phyloP scores from a whole-genome alignment of 2,888 invertebrate species.

The Clanis bilineata region DNA sequence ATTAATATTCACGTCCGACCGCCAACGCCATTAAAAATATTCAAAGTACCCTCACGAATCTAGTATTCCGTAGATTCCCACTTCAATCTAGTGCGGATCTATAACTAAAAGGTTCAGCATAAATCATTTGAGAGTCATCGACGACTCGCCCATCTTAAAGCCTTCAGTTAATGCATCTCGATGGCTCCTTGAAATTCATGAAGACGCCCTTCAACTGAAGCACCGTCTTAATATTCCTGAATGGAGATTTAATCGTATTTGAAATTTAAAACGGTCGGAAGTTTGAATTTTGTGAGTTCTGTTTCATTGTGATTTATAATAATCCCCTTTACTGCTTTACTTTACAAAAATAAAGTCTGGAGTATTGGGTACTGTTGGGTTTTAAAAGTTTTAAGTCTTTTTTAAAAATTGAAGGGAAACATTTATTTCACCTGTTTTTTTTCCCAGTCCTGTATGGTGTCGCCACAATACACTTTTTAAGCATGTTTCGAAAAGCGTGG shows the following conservation, averaged over 20 bases:
- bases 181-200: constrained; percentile 57
- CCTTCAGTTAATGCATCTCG: constrained; percentile 55
- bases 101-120: constrained; percentile 49
- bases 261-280: constrained; percentile 24
- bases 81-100: constrained; percentile 22
- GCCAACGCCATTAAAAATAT: background rate
- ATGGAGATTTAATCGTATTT: constrained; percentile 30
- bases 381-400: no score
- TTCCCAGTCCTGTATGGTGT: no score
- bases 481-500: no score
- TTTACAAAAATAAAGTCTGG: background rate
- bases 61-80: constrained; percentile 8
- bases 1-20: constrained; percentile 1
- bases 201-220: constrained; percentile 31
- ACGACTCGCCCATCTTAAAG: constrained; percentile 29
- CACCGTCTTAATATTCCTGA: constrained; percentile 41
- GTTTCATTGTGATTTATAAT: constrained; percentile 15
- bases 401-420: no score
- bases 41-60: background rate
- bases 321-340: background rate
- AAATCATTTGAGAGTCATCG: constrained; percentile 47
- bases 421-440: no score
- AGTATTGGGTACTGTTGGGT: background rate
- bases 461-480: no score
- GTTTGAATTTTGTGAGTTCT: constrained; percentile 3